These are phyloP conservation scores for Drosophila meridiana DNA, from an alignment of 2,888 invertebrate species.

Conservation along the genomic window DNA sequence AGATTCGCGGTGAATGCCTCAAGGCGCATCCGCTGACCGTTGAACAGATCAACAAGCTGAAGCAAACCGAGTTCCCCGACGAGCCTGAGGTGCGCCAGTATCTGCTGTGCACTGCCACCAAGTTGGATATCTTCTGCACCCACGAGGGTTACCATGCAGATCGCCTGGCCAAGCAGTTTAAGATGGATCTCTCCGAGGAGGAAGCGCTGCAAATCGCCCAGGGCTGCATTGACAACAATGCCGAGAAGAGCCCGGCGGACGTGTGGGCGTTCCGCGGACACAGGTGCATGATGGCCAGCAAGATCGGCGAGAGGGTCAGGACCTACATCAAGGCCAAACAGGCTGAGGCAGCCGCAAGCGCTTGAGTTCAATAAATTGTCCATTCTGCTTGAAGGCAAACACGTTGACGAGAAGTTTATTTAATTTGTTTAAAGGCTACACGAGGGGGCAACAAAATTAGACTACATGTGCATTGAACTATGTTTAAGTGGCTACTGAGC, in stretches of 20 bases:
- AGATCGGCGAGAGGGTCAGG: constrained; percentile 79
- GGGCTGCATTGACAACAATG: constrained; percentile 81
- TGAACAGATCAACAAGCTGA: constrained; percentile 69
- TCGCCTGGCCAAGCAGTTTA: constrained; percentile 82
- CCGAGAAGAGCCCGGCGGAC: constrained; percentile 75
- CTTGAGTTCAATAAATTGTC: constrained; percentile 33
- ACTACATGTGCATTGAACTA: constrained; percentile 73
- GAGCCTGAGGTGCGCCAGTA: constrained; percentile 79
- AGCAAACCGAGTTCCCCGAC: constrained; percentile 74
- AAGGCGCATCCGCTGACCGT: constrained; percentile 65
- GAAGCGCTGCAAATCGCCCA: constrained; percentile 79
- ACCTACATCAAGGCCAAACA: constrained; percentile 71
- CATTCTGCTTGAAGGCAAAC: constrained; percentile 62
- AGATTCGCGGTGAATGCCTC: constrained; percentile 76
- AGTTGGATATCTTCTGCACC: constrained; percentile 78
- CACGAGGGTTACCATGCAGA: constrained; percentile 80
- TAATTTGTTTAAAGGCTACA: constrained; percentile 32
- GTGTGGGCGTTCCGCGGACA: constrained; percentile 84
- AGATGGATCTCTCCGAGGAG: constrained; percentile 78
- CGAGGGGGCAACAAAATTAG: constrained; percentile 58
- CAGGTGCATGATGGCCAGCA: constrained; percentile 81
- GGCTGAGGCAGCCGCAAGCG: constrained; percentile 60
- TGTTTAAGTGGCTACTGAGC: constrained; percentile 58
- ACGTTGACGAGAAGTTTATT: constrained; percentile 59
- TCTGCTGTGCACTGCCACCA: constrained; percentile 75